Conservation (phyloP, 1,140 invertebrate genomes). For the Drosophila repletoides region DNA sequence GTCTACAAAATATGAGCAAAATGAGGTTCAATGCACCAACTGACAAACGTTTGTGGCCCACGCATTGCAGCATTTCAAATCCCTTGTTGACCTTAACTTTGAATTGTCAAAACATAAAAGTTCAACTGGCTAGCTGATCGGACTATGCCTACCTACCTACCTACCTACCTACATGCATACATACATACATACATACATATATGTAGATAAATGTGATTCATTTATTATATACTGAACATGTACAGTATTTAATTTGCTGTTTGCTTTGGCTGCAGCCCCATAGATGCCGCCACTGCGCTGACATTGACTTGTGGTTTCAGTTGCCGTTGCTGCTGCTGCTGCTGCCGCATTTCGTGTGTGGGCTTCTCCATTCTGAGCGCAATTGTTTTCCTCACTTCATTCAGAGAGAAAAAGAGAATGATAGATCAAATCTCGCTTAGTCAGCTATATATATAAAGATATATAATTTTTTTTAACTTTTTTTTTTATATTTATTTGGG, state of each 20-base stretch:
- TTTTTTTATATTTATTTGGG: conserved; percentile 38
- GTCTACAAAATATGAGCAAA: not conserved
- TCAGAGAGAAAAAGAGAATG: conserved; percentile 32
- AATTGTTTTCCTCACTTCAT: conserved; percentile 73
- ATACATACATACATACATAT: no score
- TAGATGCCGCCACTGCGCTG: conserved; percentile 68
- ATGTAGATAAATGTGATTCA: conserved; percentile 47
- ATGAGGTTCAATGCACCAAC: conserved; percentile 61
- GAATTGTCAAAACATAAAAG: conserved; percentile 79
- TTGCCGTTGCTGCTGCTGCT: conserved; percentile 59
- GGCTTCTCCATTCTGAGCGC: conserved; percentile 37
- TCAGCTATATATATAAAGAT: conserved; percentile 59
- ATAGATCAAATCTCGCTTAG: conserved; percentile 54
- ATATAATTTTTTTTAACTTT: no score
- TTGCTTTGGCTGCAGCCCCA: conserved; percentile 34
- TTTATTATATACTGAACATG: conserved; percentile 29
- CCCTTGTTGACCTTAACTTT: conserved; percentile 80
- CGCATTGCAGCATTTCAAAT: conserved; percentile 76
- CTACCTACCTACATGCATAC: conserved; percentile 35
- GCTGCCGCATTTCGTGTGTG: conserved; percentile 48
- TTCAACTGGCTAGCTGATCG: conserved; percentile 47
- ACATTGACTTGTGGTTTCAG: conserved; percentile 77
- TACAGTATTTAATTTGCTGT: conserved; percentile 25
- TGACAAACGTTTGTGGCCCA: conserved; percentile 17
- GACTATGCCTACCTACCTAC: no score